Evolutionary conservation across 2,113 vertebrate species (phyloP).

Genomic region (Solenodon paradoxus): DNA sequence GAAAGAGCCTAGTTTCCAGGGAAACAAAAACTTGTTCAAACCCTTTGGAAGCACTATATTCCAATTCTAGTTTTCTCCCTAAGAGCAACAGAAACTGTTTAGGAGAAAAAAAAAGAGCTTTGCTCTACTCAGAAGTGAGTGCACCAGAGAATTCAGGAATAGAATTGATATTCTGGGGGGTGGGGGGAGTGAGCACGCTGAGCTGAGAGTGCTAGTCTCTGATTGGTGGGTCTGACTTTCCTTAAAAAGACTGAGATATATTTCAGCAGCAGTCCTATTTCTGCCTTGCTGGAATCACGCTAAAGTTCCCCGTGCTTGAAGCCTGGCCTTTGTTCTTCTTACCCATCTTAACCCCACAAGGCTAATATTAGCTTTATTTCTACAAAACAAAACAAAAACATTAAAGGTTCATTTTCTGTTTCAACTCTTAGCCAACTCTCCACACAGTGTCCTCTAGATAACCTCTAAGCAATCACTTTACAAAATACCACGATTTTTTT

Average conservation of each 20-base stretch:
- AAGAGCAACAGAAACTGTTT: neutral
- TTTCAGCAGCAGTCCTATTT: neutral
- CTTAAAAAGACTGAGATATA: neutral
- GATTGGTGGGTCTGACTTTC: neutral
- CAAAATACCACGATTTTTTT: neutral
- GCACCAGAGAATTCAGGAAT: neutral
- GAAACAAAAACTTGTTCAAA: conserved; percentile 40
- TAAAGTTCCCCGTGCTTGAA: neutral
- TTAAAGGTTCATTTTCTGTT: neutral
- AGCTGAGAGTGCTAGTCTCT: neutral
- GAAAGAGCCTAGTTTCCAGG: conserved; percentile 46
- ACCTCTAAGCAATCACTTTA: neutral
- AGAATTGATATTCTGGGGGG: neutral
- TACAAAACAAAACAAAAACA: neutral
- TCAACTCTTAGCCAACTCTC: neutral
- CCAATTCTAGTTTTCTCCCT: neutral
- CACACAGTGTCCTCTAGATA: neutral
- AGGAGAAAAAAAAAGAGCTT: conserved; percentile 26
- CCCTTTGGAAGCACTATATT: conserved; percentile 9
- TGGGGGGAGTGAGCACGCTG: neutral
- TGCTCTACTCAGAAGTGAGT: neutral
- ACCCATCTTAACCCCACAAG: neutral
- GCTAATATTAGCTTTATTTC: neutral
- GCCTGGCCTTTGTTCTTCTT: neutral
- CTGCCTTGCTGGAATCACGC: neutral